Percentiles rank a stretch among this genome's conserved stretches.
Conservation (phyloP, 2,888 invertebrate genomes). For the Pseudococcus viburni region DNA sequence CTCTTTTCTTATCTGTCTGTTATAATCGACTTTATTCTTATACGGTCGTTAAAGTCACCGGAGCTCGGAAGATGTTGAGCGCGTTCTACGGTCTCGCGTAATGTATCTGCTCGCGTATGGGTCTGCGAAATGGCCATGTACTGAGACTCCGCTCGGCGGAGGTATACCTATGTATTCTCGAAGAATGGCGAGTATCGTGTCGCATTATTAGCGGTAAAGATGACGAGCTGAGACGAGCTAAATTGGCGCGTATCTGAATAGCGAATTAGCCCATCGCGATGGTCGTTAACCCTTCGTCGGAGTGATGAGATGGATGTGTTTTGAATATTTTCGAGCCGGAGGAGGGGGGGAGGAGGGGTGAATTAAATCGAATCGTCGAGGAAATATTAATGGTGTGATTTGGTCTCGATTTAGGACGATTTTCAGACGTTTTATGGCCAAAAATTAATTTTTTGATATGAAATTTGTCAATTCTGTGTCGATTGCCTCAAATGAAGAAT, state of each 20-base stretch:
- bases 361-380: neutral
- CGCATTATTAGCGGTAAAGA: neutral
- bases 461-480: too few relatives aligned
- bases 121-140: neutral
- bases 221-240: constrained; percentile 29
- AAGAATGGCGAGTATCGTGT: neutral
- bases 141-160: too few relatives aligned
- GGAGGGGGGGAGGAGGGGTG: neutral
- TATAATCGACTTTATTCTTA: constrained; percentile 61
- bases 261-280: neutral
- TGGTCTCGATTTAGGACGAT: too few relatives aligned
- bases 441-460: too few relatives aligned
- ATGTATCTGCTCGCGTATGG: constrained; percentile 3
- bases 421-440: too few relatives aligned
- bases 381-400: too few relatives aligned
- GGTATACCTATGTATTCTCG: neutral
- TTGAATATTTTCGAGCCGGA: neutral
- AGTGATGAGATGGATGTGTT: neutral
- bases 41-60: constrained; percentile 59
- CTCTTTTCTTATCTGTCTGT: constrained; percentile 55
- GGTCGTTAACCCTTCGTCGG: neutral
- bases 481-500: too few relatives aligned
- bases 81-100: neutral
- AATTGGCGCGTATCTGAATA: constrained; percentile 29
- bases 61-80: constrained; percentile 5